A percentile compares a stretch with the other conserved stretches of the same genome.
Evolutionary conservation across 2,797 vertebrate species (phyloP).

Genomic region (Salmo trutta): DNA sequence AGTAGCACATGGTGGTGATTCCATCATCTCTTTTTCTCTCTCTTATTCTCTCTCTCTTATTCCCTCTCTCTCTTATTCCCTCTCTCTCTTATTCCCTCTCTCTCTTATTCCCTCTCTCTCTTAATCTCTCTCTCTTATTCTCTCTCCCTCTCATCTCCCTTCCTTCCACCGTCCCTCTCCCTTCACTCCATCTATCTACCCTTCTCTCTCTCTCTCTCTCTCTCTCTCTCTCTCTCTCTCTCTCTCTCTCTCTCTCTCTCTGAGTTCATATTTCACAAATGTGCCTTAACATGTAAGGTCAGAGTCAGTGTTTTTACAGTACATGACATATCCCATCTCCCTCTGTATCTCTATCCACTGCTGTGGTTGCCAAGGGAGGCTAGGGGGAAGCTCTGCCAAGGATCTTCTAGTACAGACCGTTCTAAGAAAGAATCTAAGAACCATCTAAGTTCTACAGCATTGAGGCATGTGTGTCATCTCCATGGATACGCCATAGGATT

Average conservation of each 20-base stretch:
- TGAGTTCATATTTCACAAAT: constrained; percentile 32
- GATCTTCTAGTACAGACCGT: neutral
- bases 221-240: no score
- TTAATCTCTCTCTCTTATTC: no score
- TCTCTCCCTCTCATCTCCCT: neutral
- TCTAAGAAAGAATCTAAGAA: neutral
- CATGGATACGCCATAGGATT: neutral
- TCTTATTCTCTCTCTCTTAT: neutral
- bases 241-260: neutral
- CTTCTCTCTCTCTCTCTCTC: no score
- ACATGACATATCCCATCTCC: constrained; percentile 29
- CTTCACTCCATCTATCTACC: no score
- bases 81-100: no score
- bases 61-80: no score
- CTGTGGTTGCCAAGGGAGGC: neutral
- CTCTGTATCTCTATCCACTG: neutral
- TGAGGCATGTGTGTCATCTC: neutral
- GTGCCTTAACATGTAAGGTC: constrained; percentile 20
- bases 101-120: no score
- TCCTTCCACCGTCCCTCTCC: no score
- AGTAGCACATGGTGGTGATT: constrained; percentile 4
- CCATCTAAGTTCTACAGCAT: neutral
- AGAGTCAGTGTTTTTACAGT: constrained; percentile 23
- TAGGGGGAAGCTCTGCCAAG: neutral
- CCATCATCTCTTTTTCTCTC: neutral